Evolutionary conservation across 2,888 invertebrate genomes (phyloP).

Genomic region (Corythucha ciliata): DNA sequence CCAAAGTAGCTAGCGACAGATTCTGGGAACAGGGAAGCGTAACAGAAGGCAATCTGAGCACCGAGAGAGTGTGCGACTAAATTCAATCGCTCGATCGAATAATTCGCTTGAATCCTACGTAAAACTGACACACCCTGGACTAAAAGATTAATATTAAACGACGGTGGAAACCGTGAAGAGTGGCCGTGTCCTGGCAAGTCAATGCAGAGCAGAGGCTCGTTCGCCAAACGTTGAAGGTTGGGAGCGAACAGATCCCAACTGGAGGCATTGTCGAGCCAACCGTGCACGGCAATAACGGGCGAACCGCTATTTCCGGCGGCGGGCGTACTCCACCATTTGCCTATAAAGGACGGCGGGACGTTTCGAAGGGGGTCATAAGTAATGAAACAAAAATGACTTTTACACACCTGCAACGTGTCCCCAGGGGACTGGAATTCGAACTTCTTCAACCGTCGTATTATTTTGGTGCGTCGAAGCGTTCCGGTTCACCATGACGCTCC

Average conservation of each 20-base stretch:
- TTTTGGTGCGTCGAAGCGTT: too few relatives aligned
- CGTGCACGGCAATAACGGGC: constrained; percentile 64
- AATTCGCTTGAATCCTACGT: constrained; percentile 23
- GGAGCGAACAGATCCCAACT: constrained; percentile 63
- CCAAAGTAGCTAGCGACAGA: constrained; percentile 60
- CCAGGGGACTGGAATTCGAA: constrained; percentile 59
- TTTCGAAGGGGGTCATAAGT: neutral
- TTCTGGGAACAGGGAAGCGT: constrained; percentile 65
- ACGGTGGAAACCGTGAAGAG: constrained; percentile 54
- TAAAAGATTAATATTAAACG: constrained; percentile 22
- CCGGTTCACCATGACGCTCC: too few relatives aligned
- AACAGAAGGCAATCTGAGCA: constrained; percentile 69
- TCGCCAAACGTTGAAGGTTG: constrained; percentile 45
- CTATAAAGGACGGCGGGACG: constrained; percentile 35
- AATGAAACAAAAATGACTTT: neutral
- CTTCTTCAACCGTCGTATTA: constrained; percentile 50
- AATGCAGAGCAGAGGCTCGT: constrained; percentile 49
- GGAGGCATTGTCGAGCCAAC: constrained; percentile 73
- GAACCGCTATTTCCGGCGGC: constrained; percentile 50
- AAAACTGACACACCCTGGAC: too few relatives aligned
- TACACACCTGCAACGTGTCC: constrained; percentile 52
- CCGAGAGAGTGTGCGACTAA: constrained; percentile 72
- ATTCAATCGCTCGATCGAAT: constrained; percentile 19
- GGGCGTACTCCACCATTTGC: constrained; percentile 61
- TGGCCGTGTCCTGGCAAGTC: constrained; percentile 63